Base-by-base conservation (phyloP, 2,113 vertebrate species). In the Gadus macrocephalus region DNA sequence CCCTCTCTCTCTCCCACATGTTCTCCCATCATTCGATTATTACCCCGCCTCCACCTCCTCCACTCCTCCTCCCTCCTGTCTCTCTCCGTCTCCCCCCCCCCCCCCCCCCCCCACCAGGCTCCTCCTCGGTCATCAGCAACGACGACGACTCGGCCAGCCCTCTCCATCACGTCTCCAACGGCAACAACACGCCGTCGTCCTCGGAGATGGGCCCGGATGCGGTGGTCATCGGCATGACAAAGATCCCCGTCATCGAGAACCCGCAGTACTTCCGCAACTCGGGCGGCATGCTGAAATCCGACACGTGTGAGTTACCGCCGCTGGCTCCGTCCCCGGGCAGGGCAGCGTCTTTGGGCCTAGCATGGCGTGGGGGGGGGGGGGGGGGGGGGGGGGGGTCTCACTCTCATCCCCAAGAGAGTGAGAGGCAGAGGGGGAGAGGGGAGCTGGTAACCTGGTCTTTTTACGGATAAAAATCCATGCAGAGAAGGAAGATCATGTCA, bases 241-340 rank as follows among this genome's bases (percentile, higher is more conserved):
- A 98, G 92, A 99, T 98, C 82, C 97, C 97, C 0, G 95, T 99
- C 83, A 99, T 99, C 16, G 96, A 99, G 93, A 99, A 99, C 89
- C 97, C 96, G 0, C 97, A 98, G 87, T 99, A 99, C 88, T 99
- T 99, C 89, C 95, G 97, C 77, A 97, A 96, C 88, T 94, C 95
- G 19, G 93, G 95, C 84, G 96, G 93, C 84, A 92, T 98, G 75
- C 93, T 98, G 86, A 98, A 99, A 92, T 92, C 95, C 64, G 95
- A 98, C 87, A 97, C 96, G 67, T 95, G 96, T 99, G 93, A 98
- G 97, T 99, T 94, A 83, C 83, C 62, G 68, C 71, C 6, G 22
- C 63, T 70, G 69, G 7, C 25, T 14, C 67, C 6, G 31, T 35
- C 31, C 6, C 31, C 6, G 4, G 6, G 3, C 31, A 4, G 31